phyloP scores from a whole-genome alignment of 2,113 vertebrate genomes.

The Stomatorhinus ivindoensis region DNA sequence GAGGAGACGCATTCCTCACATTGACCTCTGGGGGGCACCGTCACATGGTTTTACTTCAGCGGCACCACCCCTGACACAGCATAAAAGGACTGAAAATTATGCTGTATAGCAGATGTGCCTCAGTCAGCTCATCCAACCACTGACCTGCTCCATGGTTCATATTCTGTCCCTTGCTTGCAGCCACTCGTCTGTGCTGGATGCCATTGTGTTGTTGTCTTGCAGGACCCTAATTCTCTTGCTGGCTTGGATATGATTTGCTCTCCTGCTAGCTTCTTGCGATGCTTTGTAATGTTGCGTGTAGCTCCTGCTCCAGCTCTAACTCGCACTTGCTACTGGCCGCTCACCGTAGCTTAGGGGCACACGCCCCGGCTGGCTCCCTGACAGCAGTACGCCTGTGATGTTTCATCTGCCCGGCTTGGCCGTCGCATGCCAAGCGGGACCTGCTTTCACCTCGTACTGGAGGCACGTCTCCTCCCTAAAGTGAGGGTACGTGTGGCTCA shows the following conservation, averaged over 20 bases:
- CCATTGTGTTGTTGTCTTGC: not conserved
- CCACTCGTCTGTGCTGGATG: not conserved
- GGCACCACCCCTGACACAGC: not conserved
- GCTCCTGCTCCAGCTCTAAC: not conserved
- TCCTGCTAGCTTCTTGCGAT: not conserved
- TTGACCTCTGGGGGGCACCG: not conserved
- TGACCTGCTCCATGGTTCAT: not conserved
- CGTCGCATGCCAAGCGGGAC: not conserved
- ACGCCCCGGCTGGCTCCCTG: not conserved
- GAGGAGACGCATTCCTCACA: not conserved
- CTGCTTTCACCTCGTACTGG: not conserved
- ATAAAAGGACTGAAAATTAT: too few species aligned
- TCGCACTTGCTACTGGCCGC: not conserved
- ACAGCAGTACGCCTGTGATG: not conserved
- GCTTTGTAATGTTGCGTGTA: not conserved
- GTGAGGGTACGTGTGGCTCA: not conserved
- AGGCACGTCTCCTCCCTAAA: not conserved
- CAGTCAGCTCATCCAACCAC: not conserved
- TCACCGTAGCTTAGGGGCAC: not conserved
- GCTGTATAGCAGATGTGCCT: not conserved
- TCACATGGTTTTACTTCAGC: not conserved
- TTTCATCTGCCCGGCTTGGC: not conserved
- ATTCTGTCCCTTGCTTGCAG: not conserved
- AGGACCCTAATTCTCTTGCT: not conserved
- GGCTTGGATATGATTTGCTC: not conserved